A percentile compares a stretch with the other conserved stretches of the same genome.
Conservation (phyloP, 2,113 vertebrate species). For the Ageneiosus marmoratus region DNA sequence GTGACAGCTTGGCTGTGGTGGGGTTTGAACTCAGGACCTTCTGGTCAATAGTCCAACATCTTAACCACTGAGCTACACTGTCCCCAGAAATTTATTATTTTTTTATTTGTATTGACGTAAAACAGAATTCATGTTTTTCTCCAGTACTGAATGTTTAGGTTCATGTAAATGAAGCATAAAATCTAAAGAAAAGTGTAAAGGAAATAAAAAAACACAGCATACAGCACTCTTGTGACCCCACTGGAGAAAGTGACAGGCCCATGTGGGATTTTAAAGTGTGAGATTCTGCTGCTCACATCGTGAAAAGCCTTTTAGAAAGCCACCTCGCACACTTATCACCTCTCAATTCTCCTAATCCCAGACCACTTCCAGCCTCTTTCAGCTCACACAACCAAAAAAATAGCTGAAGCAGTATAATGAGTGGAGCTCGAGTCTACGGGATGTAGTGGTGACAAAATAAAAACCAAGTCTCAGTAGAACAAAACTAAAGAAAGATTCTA, state of each 20-base stretch:
- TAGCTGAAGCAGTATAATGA: background rate
- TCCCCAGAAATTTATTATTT: too few species aligned
- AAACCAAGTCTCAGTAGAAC: too few species aligned
- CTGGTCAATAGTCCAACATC: too few species aligned
- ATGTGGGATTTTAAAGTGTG: conserved; percentile 2
- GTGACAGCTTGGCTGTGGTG: too few species aligned
- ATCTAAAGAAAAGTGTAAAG: background rate
- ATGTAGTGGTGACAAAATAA: background rate
- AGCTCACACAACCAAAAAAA: background rate
- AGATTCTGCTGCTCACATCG: conserved; percentile 11
- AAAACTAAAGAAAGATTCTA: too few species aligned
- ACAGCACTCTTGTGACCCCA: background rate
- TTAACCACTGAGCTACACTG: too few species aligned
- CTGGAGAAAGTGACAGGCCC: background rate
- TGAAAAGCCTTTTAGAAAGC: conserved; percentile 28
- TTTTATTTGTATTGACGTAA: background rate
- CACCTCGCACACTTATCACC: conserved; percentile 10
- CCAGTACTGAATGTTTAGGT: background rate
- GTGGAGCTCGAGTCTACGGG: background rate
- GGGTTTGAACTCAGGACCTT: too few species aligned
- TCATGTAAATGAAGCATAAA: background rate
- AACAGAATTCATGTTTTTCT: background rate
- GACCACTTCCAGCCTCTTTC: background rate
- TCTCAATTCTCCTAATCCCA: conserved; percentile 20
- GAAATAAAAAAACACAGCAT: too few species aligned